Conservation (phyloP, 1,140 invertebrate species). For the Akabosia matsudoensis region DNA sequence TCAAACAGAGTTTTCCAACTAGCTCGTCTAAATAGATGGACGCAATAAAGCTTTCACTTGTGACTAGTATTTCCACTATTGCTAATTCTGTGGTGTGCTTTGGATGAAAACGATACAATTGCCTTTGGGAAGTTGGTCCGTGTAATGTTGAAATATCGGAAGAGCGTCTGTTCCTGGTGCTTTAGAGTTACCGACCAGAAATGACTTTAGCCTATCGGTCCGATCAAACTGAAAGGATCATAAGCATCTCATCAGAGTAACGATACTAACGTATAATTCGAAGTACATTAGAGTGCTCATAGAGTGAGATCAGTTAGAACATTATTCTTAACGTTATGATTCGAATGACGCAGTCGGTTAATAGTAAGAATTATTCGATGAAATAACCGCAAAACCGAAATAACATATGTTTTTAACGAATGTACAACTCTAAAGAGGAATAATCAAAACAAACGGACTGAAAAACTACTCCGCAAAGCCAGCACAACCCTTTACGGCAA, state of each 20-base stretch:
- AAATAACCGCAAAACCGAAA: too few relatives aligned
- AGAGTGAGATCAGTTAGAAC: too few relatives aligned
- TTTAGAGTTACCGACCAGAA: not conserved
- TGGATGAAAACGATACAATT: not conserved
- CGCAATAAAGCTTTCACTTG: constrained; percentile 15
- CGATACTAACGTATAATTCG: not conserved
- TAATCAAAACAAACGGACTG: too few relatives aligned
- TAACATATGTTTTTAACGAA: too few relatives aligned
- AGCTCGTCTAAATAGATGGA: constrained; percentile 1
- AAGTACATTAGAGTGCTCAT: not conserved
- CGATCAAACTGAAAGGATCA: constrained; percentile 11
- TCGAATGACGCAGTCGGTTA: too few relatives aligned
- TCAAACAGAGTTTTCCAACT: not conserved
- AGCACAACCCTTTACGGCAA: too few relatives aligned
- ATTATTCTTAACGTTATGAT: too few relatives aligned
- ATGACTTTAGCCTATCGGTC: not conserved
- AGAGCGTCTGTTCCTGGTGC: not conserved
- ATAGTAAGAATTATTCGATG: too few relatives aligned
- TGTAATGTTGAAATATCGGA: not conserved
- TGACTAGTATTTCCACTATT: not conserved
- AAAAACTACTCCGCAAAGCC: too few relatives aligned
- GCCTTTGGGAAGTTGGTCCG: too few relatives aligned
- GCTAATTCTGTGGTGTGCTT: not conserved
- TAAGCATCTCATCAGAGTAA: constrained; percentile 16
- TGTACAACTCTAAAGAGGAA: too few relatives aligned